Percentiles rank a stretch among this genome's conserved stretches.
phyloP scores from a whole-genome alignment of 2,888 invertebrate genomes.

The Rhaphigaster nebulosa region DNA sequence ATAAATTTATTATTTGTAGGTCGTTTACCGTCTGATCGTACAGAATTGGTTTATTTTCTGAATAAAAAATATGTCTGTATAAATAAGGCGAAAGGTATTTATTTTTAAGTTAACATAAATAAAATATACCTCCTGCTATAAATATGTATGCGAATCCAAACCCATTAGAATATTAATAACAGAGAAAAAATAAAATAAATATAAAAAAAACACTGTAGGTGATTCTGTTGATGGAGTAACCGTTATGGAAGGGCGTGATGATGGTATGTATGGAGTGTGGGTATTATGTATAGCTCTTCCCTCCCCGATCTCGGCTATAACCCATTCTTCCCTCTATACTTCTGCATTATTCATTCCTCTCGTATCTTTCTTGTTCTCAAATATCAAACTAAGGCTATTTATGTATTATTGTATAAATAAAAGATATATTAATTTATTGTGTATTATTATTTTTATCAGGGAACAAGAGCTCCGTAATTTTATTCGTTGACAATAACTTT shows the following conservation, averaged over 20 bases:
- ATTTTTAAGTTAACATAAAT: too few species aligned
- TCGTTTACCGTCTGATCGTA: too few species aligned
- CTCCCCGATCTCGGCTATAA: not conserved
- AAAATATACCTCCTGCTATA: not conserved
- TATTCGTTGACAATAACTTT: too few species aligned
- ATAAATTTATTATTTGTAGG: too few species aligned
- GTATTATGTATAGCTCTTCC: not conserved
- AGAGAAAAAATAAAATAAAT: not conserved
- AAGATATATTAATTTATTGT: too few species aligned
- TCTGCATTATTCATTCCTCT: not conserved
- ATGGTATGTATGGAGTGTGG: not conserved
- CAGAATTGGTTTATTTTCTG: too few species aligned
- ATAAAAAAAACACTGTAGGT: not conserved
- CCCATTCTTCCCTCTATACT: not conserved
- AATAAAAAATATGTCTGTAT: too few species aligned
- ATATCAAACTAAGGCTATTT: not conserved
- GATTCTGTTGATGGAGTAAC: not conserved
- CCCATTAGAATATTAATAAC: not conserved
- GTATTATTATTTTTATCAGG: not conserved
- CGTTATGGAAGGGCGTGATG: not conserved
- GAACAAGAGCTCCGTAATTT: not conserved
- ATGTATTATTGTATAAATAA: not conserved
- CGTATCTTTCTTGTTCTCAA: not conserved
- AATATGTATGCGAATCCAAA: not conserved
- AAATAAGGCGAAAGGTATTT: too few species aligned